Evolutionary conservation across 1,140 invertebrate genomes (phyloP).

Genomic region (Drosophila tristis): DNA sequence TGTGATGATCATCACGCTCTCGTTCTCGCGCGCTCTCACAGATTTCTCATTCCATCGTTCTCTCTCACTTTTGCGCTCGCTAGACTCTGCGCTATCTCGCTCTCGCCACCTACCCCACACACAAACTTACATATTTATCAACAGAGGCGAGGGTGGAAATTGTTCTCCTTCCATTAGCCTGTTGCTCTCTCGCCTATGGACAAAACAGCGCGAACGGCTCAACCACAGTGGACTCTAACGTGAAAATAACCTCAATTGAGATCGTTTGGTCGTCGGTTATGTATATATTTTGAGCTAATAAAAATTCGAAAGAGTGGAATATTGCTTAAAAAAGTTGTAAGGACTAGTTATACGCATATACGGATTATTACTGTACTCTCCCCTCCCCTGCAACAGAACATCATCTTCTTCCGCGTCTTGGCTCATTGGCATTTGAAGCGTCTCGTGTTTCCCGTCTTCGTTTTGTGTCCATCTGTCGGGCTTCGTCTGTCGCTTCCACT

Average conservation of each 20-base stretch:
- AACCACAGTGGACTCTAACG: constrained; percentile 22
- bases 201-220: constrained; percentile 12
- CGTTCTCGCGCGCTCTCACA: too few species aligned
- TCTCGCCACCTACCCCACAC: not conserved
- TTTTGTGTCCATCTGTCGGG: constrained; percentile 2
- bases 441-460: constrained; percentile 65
- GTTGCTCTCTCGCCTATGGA: constrained; percentile 31
- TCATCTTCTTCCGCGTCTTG: constrained; percentile 53
- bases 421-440: constrained; percentile 76
- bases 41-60: too few species aligned
- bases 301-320: too few species aligned
- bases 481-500: constrained; percentile 47
- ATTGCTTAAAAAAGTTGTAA: too few species aligned
- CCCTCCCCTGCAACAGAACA: constrained; percentile 3
- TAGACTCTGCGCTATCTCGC: not conserved
- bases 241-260: not conserved
- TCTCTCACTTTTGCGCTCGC: not conserved
- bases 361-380: constrained; percentile 8
- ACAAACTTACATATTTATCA: not conserved
- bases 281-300: too few species aligned
- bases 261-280: too few species aligned
- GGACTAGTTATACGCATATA: too few species aligned
- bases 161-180: constrained; percentile 32
- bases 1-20: constrained; percentile 16
- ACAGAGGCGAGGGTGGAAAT: constrained; percentile 4